Base-by-base conservation (phyloP, 2,888 invertebrate species). In the Lithophane leautieri region DNA sequence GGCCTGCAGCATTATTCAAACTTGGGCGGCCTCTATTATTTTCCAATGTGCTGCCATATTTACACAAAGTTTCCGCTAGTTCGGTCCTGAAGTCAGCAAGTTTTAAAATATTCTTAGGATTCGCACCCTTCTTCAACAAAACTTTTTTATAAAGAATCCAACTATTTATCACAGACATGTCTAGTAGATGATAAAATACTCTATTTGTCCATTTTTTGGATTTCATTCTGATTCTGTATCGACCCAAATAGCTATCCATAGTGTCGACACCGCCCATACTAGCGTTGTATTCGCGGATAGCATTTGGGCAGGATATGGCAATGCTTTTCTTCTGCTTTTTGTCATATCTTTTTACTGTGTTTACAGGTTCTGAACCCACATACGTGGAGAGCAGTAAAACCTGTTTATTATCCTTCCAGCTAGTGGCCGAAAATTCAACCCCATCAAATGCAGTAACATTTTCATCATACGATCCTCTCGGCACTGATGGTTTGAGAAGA, bases 11-110 rank as follows among this genome's bases (percentile, higher is more conserved):
- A 11, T 1, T 71, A 54, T 63, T 71, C 1, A 63, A 4, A 60
- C 70, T 60, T 60, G 72, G 56, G 34, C 44, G 65, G 1, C 72
- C 72, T 72, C 65, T 65, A 56, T 72, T 72, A 72, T 72, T 65
- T 65, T 65, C 54, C 0, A 44, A 56, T 56, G 44, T 72, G 56
- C 65, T 72, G 54, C 56, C 72, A 65, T 73, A 73, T 4, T 58
- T 67, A 65, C 71, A 63, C 6, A 71, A 71, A 56, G 63, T 63
- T 56, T 70, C 52, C 52, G 70, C 70, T 4, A 70, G 40, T 62
- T 70, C 62, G 4, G 70, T 52, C 4, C 62, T 52, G 34, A 4
- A 69, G 4, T 69, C 69, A 28, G 58, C 69, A 1, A 69, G 47
- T 47, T 69, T 69, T 4, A 69, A 47, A 69, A 58, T 44, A 44